These are phyloP conservation scores for Ariolimax columbianus DNA, from an alignment of 2,888 invertebrate species.

Conservation along the genomic window DNA sequence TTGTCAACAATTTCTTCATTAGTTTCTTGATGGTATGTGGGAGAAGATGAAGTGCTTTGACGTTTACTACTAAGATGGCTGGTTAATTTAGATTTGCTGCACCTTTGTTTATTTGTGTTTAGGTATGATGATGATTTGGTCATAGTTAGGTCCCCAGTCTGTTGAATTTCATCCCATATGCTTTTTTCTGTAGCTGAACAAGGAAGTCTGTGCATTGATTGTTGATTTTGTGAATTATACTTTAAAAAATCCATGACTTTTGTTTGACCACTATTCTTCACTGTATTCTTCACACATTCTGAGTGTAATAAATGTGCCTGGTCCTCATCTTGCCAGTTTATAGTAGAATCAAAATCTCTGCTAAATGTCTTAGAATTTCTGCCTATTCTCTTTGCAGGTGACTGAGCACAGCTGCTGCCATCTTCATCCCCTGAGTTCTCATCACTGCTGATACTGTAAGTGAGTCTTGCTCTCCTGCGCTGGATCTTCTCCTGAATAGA, in stretches of 20 bases:
- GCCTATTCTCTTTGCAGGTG: too few relatives aligned
- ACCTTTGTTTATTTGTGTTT: neutral
- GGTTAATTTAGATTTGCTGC: neutral
- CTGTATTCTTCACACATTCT: neutral
- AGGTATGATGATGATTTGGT: neutral
- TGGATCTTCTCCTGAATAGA: constrained; percentile 29
- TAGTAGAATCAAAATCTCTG: neutral
- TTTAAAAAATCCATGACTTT: neutral
- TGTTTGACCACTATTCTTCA: neutral
- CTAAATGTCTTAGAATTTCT: neutral
- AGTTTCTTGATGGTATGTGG: neutral
- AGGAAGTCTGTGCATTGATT: neutral
- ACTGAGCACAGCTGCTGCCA: neutral
- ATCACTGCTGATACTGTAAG: constrained; percentile 19
- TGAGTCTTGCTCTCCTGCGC: constrained; percentile 17
- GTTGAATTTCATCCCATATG: neutral
- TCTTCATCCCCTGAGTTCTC: constrained; percentile 5
- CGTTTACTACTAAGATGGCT: neutral
- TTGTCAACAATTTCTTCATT: neutral
- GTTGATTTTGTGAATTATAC: neutral
- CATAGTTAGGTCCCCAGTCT: neutral
- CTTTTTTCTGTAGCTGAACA: neutral
- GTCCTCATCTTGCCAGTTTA: neutral
- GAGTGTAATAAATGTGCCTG: neutral
- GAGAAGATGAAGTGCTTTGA: neutral